Percentiles rank a stretch among this genome's conserved stretches.
These are phyloP conservation scores for Ptychodera flava DNA, from an alignment of 35 echinoderm and acorn worm genomes.

Conservation along the genomic window DNA sequence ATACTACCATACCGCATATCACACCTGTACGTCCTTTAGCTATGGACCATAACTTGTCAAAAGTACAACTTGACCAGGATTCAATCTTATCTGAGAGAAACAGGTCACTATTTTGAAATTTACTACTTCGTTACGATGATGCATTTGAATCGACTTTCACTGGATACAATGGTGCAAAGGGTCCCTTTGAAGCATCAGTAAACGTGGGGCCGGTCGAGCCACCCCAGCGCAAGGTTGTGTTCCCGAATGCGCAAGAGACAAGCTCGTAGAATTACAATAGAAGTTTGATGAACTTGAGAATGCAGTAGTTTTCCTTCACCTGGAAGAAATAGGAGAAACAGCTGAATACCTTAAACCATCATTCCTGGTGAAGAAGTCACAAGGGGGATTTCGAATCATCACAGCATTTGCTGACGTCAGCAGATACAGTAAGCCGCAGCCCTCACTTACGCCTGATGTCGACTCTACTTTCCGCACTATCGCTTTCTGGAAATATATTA, in stretches of 20 bases:
- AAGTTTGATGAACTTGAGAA: no score
- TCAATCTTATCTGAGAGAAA: neutral
- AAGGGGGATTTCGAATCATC: conserved; percentile 32
- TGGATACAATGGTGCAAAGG: no score
- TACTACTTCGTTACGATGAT: no score
- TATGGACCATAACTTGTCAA: neutral
- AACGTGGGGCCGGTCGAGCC: neutral
- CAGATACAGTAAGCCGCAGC: conserved; percentile 29
- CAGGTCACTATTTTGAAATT: neutral
- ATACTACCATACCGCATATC: neutral
- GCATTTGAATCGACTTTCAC: neutral
- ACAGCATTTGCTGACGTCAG: conserved; percentile 57
- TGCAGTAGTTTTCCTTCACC: conserved; percentile 35
- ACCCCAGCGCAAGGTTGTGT: conserved; percentile 7
- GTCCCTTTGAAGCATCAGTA: neutral
- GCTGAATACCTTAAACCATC: conserved; percentile 47
- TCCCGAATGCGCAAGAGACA: conserved; percentile 26
- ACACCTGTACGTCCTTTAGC: neutral
- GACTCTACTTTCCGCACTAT: neutral
- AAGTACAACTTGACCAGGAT: neutral
- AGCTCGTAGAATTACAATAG: conserved; percentile 25
- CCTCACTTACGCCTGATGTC: no score
- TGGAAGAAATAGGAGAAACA: conserved; percentile 35
- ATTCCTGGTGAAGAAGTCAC: no score
- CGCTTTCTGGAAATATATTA: conserved; percentile 20